phyloP scores from a whole-genome alignment of 2,113 vertebrate genomes.

The Casuarius casuarius region DNA sequence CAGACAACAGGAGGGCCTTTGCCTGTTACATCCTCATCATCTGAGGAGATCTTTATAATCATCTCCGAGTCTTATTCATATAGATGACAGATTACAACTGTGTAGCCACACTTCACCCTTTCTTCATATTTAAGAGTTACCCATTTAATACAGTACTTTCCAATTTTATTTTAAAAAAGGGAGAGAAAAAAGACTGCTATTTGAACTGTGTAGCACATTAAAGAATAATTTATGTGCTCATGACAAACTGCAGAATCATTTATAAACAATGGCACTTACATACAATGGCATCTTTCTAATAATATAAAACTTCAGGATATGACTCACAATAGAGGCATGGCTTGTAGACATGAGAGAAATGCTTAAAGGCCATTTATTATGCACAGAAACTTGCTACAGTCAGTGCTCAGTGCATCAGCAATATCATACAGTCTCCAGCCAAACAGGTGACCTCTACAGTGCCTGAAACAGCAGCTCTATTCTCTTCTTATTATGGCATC shows the following conservation, averaged over 20 bases:
- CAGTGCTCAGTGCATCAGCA: not conserved
- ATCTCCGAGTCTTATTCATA: not conserved
- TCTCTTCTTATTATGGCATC: not conserved
- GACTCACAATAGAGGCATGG: not conserved
- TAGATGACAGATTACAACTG: not conserved
- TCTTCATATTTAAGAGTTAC: not conserved
- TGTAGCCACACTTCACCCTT: not conserved
- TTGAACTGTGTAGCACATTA: not conserved
- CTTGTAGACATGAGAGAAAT: not conserved
- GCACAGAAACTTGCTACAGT: not conserved
- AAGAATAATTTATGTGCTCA: not conserved
- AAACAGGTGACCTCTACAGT: not conserved
- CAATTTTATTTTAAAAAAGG: not conserved
- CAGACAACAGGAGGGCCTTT: not conserved
- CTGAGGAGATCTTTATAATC: not conserved
- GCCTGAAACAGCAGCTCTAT: not conserved
- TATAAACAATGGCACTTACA: not conserved
- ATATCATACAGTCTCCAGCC: not conserved
- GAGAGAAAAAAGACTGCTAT: not conserved
- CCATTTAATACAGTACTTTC: not conserved
- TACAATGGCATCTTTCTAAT: not conserved
- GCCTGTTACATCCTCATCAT: not conserved
- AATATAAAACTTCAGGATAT: not conserved
- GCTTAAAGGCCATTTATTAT: not conserved
- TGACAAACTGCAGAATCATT: not conserved